phyloP scores from a whole-genome alignment of 2,888 invertebrate species.

The Rotaria macrura region DNA sequence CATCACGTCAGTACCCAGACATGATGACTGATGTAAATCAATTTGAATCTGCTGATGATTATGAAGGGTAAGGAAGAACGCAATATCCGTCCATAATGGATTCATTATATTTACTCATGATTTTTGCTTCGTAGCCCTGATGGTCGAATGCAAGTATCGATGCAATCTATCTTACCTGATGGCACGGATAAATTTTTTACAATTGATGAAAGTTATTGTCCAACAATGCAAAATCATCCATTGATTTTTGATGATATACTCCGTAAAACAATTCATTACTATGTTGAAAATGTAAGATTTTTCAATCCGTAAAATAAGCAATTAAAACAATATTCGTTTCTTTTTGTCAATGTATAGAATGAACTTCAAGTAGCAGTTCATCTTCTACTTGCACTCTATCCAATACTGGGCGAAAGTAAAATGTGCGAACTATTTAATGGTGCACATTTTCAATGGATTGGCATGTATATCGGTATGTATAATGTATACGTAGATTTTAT shows the following conservation, averaged over 20 bases:
- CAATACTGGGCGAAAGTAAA: not conserved
- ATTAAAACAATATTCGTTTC: too few species aligned
- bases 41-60: not conserved
- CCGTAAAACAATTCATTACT: not conserved
- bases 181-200: constrained; percentile 12
- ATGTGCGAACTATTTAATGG: not conserved
- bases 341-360: not conserved
- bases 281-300: not conserved
- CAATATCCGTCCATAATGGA: too few species aligned
- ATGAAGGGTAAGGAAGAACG: not conserved
- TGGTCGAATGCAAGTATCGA: not conserved
- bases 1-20: not conserved
- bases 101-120: too few species aligned
- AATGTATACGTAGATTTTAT: not conserved
- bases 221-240: not conserved
- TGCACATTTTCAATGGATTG: not conserved
- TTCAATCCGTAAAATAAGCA: too few species aligned
- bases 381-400: not conserved
- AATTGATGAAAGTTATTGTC: constrained; percentile 13
- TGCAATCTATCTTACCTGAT: not conserved
- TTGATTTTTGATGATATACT: not conserved
- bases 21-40: not conserved
- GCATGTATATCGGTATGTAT: not conserved
- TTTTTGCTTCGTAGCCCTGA: not conserved
- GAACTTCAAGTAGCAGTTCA: constrained; percentile 13